phyloP scores from a whole-genome alignment of 1,140 invertebrate genomes.

The Hyles vespertilio region DNA sequence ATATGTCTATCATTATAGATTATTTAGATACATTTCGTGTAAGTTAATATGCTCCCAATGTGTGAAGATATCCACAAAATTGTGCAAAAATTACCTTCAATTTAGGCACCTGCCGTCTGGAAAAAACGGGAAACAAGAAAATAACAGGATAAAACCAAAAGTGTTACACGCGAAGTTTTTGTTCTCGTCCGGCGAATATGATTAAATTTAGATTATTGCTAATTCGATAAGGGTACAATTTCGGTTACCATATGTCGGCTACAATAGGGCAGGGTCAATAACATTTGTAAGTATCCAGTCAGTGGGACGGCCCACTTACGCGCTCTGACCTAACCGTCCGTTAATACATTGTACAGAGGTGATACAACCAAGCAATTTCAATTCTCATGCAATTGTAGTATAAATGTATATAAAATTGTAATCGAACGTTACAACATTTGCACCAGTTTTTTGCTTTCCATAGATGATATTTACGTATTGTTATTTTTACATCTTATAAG shows the following conservation, averaged over 20 bases:
- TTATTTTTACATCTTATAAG: too few relatives aligned
- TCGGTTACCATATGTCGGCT: slow-evolving; percentile 57
- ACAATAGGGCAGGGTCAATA: slow-evolving; percentile 70
- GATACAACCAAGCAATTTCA: slow-evolving; percentile 8
- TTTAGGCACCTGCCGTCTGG: not conserved
- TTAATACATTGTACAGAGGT: slow-evolving; percentile 35
- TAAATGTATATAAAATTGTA: too few relatives aligned
- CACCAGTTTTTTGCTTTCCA: too few relatives aligned
- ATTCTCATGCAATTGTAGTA: too few relatives aligned
- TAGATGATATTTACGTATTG: too few relatives aligned
- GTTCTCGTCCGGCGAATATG: not conserved
- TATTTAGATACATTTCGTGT: too few relatives aligned
- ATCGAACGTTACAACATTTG: too few relatives aligned
- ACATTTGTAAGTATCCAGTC: slow-evolving; percentile 54
- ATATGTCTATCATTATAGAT: too few relatives aligned
- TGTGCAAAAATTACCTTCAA: too few relatives aligned
- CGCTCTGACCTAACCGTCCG: slow-evolving; percentile 35
- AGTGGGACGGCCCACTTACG: slow-evolving; percentile 60
- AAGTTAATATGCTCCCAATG: too few relatives aligned
- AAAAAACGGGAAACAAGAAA: slow-evolving; percentile 5
- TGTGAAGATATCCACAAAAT: too few relatives aligned
- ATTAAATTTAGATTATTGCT: slow-evolving; percentile 25
- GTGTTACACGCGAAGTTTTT: too few relatives aligned
- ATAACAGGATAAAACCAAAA: not conserved
- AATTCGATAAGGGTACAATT: slow-evolving; percentile 33